Conservation (phyloP, 2,113 vertebrate genomes). For the Pelodiscus sinensis region DNA sequence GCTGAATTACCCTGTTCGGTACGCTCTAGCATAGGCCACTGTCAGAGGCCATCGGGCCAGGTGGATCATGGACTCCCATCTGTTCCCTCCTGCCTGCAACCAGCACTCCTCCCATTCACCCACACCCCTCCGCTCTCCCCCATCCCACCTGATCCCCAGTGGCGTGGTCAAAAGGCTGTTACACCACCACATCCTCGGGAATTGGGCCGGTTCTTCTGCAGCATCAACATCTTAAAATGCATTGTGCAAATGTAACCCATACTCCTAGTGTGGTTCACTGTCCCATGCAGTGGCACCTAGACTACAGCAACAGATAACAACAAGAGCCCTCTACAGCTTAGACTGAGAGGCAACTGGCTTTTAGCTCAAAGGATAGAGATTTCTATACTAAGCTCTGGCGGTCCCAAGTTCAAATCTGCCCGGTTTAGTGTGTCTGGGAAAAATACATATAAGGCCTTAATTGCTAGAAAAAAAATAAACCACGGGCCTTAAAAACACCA, state of each 20-base stretch:
- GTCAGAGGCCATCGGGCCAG: too few relatives aligned
- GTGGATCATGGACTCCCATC: neutral
- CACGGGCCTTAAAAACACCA: neutral
- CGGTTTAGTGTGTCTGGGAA: neutral
- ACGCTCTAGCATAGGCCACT: too few relatives aligned
- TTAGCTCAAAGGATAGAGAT: too few relatives aligned
- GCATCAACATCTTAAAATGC: neutral
- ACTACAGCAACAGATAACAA: too few relatives aligned
- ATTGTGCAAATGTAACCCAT: neutral
- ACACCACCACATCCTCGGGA: neutral
- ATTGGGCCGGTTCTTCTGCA: neutral
- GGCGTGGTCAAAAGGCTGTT: neutral
- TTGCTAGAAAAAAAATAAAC: neutral
- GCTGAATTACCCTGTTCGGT: too few relatives aligned
- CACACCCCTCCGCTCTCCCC: neutral
- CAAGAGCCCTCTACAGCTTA: too few relatives aligned
- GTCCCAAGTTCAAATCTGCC: too few relatives aligned
- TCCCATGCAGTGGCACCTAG: too few relatives aligned
- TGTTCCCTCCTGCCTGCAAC: neutral
- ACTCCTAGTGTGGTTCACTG: too few relatives aligned
- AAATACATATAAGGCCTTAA: neutral
- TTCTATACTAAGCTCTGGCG: too few relatives aligned
- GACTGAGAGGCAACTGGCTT: too few relatives aligned
- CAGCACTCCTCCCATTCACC: neutral
- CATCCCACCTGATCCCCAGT: neutral